Evolutionary conservation across 2,113 vertebrate species (phyloP), one percentile per base, ranked within the genome.

Genomic region (Malurus elegans): DNA sequence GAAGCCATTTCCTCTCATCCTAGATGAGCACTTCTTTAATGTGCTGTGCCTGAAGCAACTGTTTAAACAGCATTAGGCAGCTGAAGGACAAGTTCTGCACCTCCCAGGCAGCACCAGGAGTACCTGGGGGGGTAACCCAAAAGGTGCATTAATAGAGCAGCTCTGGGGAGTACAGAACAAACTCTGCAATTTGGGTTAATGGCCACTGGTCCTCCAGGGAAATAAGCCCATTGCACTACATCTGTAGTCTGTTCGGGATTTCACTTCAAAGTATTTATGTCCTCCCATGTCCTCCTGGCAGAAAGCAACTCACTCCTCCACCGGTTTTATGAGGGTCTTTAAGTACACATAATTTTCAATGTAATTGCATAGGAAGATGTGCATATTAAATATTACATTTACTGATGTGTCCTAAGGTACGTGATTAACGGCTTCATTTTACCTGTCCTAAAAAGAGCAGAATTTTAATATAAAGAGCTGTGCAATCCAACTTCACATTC

Each of bases 381-480:
- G 75, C 48, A 38, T 85, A 90, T 95, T 96, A 93, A 90, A 84
- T 88, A 81, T 76, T 93, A 91, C 86, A 71, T 90, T 90, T 95
- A 93, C 84, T 32, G 74, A 88, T 56, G 44, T 75, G 61, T 76
- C 92, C 91, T 88, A 40, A 54, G 34, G 48, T 67, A 38, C 0
- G 9, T 65, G 80, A 86, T 83, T 60, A 97, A 93, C 5, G 0
- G 62, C 85, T 86, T 91, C 81, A 32, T 93, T 93, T 51, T 73
- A 93, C 71, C 74, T 58, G 53, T 48, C 79, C 87, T 85, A 79
- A 83, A 93, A 96, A 86, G 78, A 79, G 9, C 78, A 88, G 74
- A 78, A 91, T 95, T 90, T 69, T 85, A 84, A 76, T 44, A 48
- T 6, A 67, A 88, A 93, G 21, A 54, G 42, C 61, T 40, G 31